Base-by-base conservation (phyloP, 2,888 invertebrate genomes). In the Apoda limacodes region DNA sequence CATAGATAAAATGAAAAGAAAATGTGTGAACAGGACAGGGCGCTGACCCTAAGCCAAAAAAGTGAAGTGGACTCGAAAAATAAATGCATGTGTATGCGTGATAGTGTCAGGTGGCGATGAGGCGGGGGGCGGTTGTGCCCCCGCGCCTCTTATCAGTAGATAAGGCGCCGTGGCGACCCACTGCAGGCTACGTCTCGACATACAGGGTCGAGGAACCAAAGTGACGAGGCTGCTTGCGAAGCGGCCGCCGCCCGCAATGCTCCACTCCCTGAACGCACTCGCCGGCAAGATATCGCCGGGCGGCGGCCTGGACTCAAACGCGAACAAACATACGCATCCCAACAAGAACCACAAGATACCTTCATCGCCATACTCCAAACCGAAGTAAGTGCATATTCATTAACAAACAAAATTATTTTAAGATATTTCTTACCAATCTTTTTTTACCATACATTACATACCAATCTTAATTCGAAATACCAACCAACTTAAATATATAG, bases 281-380 rank as follows among this genome's bases (percentile, higher is more conserved):
- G 93, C 93, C 82, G 91, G 91, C 67, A 93, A 93, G 81, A 89
- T 93, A 71, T 92, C 93, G 70, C 92, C 93, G 63, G 90, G 90
- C 71, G 82, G 85, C 83, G 69, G 84, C 68, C 80, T 85, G 60
- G 88, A 88, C 69, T 80, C 85, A 45, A 88, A 88, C 71, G 88
- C 88, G 39, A 88, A 88, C 70, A 81, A 88, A 57, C 85, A 61
- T 81, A 64, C 66, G 60, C 82, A 63, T 56, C 78, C 76, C 48
- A 80, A 78, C 65, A 69, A 74, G 62, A 80, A 78, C 58, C 74
- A 80, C 65, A 80, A 78, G 66, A 48, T 59, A 26, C 74, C 78
- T 23, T 66, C 70, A 14, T 70, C 78, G 46, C 80, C 81, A 22
- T 81, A 81, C 69, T 63, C 70, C 47, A 81, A 80, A 53, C 78